Conservation (phyloP, 2,113 vertebrate genomes). For the Equus przewalskii region DNA sequence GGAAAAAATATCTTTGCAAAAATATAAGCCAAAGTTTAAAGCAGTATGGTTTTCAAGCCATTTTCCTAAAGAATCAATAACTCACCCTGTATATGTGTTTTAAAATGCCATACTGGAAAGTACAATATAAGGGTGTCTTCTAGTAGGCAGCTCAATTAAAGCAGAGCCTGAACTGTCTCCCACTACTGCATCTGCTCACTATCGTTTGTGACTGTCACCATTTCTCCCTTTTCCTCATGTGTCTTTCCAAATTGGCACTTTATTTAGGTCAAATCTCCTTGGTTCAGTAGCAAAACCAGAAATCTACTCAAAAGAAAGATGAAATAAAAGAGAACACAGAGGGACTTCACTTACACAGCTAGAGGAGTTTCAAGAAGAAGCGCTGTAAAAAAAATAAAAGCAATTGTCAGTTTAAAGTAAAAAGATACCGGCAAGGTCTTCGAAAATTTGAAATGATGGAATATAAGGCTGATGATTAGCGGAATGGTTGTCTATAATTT, state of each 20-base stretch:
- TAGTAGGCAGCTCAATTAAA: not conserved
- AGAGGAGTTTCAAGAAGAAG: conserved; percentile 56
- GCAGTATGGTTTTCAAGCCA: not conserved
- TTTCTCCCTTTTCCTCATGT: not conserved
- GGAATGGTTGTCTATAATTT: conserved; percentile 60
- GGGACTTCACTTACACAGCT: conserved; percentile 18
- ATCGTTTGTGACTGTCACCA: conserved; percentile 9
- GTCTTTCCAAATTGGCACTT: conserved; percentile 43
- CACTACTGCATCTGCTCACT: not conserved
- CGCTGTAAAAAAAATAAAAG: conserved; percentile 34
- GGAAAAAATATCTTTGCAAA: not conserved
- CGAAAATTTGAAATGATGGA: conserved; percentile 73
- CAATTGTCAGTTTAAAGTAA: conserved; percentile 54
- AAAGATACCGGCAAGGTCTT: conserved; percentile 73
- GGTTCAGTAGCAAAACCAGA: conserved; percentile 54
- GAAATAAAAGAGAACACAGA: conserved; percentile 61
- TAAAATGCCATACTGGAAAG: not conserved
- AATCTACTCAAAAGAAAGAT: conserved; percentile 34
- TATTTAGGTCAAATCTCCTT: conserved; percentile 70
- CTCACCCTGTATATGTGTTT: not conserved
- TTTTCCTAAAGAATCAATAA: not conserved
- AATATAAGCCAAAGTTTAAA: not conserved
- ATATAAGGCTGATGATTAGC: conserved; percentile 67
- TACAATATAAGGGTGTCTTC: not conserved
- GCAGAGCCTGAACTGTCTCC: not conserved